These are phyloP conservation scores for Sarcophaga variegata DNA, from an alignment of 2,888 invertebrate species.

Conservation along the genomic window DNA sequence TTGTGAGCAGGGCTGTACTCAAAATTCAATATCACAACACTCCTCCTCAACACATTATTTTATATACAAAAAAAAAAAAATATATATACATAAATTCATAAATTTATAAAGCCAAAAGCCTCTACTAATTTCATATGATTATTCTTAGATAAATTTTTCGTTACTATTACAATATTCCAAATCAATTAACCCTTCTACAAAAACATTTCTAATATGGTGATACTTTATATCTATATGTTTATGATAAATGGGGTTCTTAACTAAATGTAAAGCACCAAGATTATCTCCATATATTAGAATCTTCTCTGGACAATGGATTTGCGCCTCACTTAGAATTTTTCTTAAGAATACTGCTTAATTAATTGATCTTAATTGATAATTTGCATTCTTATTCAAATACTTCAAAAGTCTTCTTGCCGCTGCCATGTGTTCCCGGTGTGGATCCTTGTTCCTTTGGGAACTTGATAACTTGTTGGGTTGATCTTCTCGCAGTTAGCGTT, in stretches of 20 bases:
- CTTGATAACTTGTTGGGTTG: constrained; percentile 59
- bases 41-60: no score
- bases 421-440: constrained; percentile 70
- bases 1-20: no score
- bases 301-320: neutral
- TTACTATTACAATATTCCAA: constrained; percentile 51
- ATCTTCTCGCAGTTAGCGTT: constrained; percentile 45
- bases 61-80: neutral
- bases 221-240: constrained; percentile 60
- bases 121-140: constrained; percentile 46
- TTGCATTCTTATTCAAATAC: constrained; percentile 64
- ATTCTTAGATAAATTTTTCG: constrained; percentile 51
- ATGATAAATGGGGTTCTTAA: constrained; percentile 46
- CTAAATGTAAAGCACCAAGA: constrained; percentile 44
- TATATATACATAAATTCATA: constrained; percentile 17
- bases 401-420: constrained; percentile 69
- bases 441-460: constrained; percentile 70
- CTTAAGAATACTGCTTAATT: constrained; percentile 9
- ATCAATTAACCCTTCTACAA: constrained; percentile 38
- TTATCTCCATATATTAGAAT: constrained; percentile 5
- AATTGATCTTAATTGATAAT: constrained; percentile 61
- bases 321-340: constrained; percentile 13
- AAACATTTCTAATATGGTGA: constrained; percentile 50
- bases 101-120: constrained; percentile 36
- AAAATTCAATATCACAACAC: no score